A percentile compares a stretch with the other conserved stretches of the same genome.
Evolutionary conservation across 2,888 invertebrate species (phyloP).

Genomic region (Mallateleia sp.): DNA sequence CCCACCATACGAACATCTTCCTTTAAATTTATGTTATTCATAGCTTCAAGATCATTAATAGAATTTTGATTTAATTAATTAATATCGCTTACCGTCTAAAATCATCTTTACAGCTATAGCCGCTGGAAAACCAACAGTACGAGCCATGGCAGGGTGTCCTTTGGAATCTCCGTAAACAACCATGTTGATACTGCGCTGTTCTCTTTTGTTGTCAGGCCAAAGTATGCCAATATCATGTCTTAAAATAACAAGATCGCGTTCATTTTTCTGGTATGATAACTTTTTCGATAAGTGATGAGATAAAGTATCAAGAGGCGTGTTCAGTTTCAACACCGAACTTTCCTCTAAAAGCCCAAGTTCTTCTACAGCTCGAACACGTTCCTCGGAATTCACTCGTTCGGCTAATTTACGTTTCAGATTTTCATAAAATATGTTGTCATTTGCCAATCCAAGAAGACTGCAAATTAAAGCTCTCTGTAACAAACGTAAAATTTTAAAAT

Average conservation of each 20-base stretch:
- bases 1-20: too few relatives aligned
- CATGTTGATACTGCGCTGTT: slow-evolving; percentile 95
- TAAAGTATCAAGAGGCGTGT: slow-evolving; percentile 97
- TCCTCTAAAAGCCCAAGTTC: slow-evolving; percentile 97
- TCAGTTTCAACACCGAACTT: slow-evolving; percentile 94
- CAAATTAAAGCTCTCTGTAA: slow-evolving; percentile 95
- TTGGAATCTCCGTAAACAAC: slow-evolving; percentile 96
- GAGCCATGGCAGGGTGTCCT: slow-evolving; percentile 99
- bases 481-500: too few relatives aligned
- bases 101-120: slow-evolving; percentile 99
- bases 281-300: slow-evolving; percentile 96
- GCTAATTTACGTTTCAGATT: slow-evolving; percentile 96
- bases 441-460: slow-evolving; percentile 95
- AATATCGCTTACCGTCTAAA: slow-evolving; percentile 95
- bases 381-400: slow-evolving; percentile 94
- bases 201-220: slow-evolving; percentile 96
- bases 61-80: too few relatives aligned
- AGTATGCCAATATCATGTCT: slow-evolving; percentile 98
- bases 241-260: slow-evolving; percentile 98
- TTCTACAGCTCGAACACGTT: slow-evolving; percentile 94
- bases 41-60: too few relatives aligned
- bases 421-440: slow-evolving; percentile 97
- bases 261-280: slow-evolving; percentile 94
- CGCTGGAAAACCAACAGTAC: slow-evolving; percentile 97
- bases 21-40: too few relatives aligned